Evolutionary conservation across 2,797 vertebrate genomes (phyloP), one percentile per base, ranked within the genome.

Genomic region (Silurus aristotelis): DNA sequence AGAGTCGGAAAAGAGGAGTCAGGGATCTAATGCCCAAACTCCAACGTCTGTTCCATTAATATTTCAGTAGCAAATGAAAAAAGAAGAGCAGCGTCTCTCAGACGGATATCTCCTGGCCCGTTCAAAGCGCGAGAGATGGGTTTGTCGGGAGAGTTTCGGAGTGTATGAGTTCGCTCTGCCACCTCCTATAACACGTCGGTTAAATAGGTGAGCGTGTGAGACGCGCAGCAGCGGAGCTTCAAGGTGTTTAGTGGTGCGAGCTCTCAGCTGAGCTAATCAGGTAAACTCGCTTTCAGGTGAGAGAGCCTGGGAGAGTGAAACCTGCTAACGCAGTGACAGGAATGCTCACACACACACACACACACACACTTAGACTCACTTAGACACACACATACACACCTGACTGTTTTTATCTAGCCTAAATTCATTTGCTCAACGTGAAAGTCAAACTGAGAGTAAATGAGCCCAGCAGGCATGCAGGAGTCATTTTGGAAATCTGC

Each of bases 221-320:
- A 67, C 27, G 52, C 73, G 68, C 76, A 55, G 80, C 68, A 84
- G 78, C 72, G 38, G 75, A 87, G 38, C 89, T 73, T 83, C 27
- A 86, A 86, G 82, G 85, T 92, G 94, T 94, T 93, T 94, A 93
- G 90, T 43, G 70, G 70, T 93, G 90, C 90, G 93, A 94, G 93
- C 91, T 93, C 95, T 95, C 95, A 94, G 94, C 92, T 96, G 95
- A 94, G 95, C 96, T 96, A 96, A 94, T 93, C 94, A 95, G 94
- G 94, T 96, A 95, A 91, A 91, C 94, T 92, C 93, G 92, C 92
- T 93, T 92, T 92, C 90, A 95, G 94, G 93, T 95, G 95, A 93
- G 95, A 95, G 85, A 80, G 61, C 84, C 66, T 70, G 64, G 52
- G 87, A 85, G 56, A 75, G 48, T 80, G 64, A 72, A 78, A 88